These are phyloP conservation scores for Ctena decussata DNA, from an alignment of 2,888 invertebrate genomes.

Conservation along the genomic window DNA sequence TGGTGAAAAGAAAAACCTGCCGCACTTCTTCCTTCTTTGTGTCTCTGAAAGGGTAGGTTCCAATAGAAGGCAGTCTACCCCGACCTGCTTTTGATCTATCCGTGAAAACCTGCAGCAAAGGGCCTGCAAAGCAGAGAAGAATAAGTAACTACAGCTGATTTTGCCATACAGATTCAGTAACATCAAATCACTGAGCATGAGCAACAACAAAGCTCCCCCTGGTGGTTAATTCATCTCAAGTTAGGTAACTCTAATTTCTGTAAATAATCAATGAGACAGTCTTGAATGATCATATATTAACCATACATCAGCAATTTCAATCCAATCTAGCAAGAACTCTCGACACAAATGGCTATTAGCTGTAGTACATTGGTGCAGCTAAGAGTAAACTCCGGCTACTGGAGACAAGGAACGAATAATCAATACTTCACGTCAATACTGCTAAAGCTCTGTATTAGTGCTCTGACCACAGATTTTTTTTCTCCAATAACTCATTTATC, in stretches of 20 bases:
- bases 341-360: neutral
- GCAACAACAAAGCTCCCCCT: constrained; percentile 52
- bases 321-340: neutral
- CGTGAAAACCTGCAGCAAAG: constrained; percentile 91
- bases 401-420: neutral
- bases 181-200: constrained; percentile 60
- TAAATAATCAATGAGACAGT: constrained; percentile 3
- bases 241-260: constrained; percentile 3
- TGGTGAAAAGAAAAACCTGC: constrained; percentile 96
- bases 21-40: constrained; percentile 91
- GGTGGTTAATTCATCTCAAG: constrained; percentile 27
- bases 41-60: constrained; percentile 84
- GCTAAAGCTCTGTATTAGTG: neutral
- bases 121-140: constrained; percentile 88
- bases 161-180: neutral
- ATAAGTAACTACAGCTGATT: constrained; percentile 12
- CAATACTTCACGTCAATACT: neutral
- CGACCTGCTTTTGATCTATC: constrained; percentile 89
- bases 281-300: constrained; percentile 8
- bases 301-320: neutral
- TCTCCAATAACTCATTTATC: constrained; percentile 2
- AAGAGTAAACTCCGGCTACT: neutral
- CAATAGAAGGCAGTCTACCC: constrained; percentile 89
- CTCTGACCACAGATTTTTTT: neutral
- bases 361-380: too few species aligned